These are phyloP conservation scores for Anthonomus grandis DNA, from an alignment of 1,140 invertebrate genomes.

Conservation along the genomic window DNA sequence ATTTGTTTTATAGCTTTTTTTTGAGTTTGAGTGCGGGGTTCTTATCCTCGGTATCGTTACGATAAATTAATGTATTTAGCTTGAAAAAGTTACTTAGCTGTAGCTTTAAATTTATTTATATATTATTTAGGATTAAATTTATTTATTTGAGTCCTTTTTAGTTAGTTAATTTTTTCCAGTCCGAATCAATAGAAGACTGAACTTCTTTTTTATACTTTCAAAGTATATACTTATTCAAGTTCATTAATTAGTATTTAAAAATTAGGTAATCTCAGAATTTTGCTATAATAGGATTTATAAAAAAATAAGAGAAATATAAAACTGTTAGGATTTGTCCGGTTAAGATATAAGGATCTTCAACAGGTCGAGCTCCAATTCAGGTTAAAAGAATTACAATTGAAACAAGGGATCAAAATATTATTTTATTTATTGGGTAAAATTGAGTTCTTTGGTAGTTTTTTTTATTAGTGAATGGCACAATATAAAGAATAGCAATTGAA, in stretches of 20 bases:
- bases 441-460: slow-evolving; percentile 53
- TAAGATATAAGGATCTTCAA: slow-evolving; percentile 60
- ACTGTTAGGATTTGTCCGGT: slow-evolving; percentile 58
- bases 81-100: slow-evolving; percentile 55
- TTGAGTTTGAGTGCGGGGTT: slow-evolving; percentile 57
- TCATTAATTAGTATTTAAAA: slow-evolving; percentile 55
- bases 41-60: slow-evolving; percentile 57
- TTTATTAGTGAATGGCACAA: slow-evolving; percentile 54
- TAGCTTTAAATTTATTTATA: slow-evolving; percentile 54
- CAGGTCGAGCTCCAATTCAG: slow-evolving; percentile 62
- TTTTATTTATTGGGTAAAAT: slow-evolving; percentile 59
- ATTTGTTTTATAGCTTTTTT: slow-evolving; percentile 53
- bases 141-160: slow-evolving; percentile 52
- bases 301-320: slow-evolving; percentile 57
- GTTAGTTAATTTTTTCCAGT: slow-evolving; percentile 48
- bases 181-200: slow-evolving; percentile 55
- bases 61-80: slow-evolving; percentile 60
- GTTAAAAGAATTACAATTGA: slow-evolving; percentile 58
- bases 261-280: slow-evolving; percentile 54
- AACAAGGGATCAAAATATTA: slow-evolving; percentile 57
- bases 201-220: slow-evolving; percentile 62
- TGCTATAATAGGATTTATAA: slow-evolving; percentile 50
- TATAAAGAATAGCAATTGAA: slow-evolving; percentile 59
- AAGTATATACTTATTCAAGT: slow-evolving; percentile 61
- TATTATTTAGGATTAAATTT: slow-evolving; percentile 48